A percentile compares a stretch with the other conserved stretches of the same genome.
Evolutionary conservation across 1,140 invertebrate genomes (phyloP).

Genomic region (Drosophila repleta): DNA sequence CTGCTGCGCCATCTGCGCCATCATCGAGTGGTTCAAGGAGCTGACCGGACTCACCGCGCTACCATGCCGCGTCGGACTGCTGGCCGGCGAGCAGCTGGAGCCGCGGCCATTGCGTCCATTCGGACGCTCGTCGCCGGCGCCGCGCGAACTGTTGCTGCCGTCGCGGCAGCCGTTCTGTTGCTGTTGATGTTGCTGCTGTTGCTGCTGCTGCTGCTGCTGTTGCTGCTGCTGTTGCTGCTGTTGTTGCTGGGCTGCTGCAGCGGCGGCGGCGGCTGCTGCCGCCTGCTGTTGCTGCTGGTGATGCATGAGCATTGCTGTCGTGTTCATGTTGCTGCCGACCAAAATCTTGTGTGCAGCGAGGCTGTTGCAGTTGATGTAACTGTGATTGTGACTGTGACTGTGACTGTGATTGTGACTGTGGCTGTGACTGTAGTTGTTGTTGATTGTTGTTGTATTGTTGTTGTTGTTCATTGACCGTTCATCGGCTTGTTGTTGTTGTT

Average conservation of each 20-base stretch:
- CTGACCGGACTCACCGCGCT: constrained; percentile 84
- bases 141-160: constrained; percentile 73
- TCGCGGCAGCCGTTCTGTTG: constrained; percentile 82
- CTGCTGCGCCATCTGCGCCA: constrained; percentile 77
- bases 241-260: constrained; percentile 50
- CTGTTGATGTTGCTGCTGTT: constrained; percentile 68
- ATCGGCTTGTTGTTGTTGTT: constrained; percentile 85
- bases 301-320: constrained; percentile 81
- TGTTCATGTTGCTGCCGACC: constrained; percentile 83
- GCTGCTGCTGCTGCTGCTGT: constrained; percentile 59
- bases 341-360: constrained; percentile 52
- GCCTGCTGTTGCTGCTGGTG: constrained; percentile 78
- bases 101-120: constrained; percentile 81
- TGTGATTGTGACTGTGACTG: constrained; percentile 57
- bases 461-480: constrained; percentile 84
- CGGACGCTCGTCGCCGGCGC: constrained; percentile 70
- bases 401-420: constrained; percentile 84
- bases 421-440: constrained; percentile 81
- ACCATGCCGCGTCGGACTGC: constrained; percentile 82
- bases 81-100: constrained; percentile 85
- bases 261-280: constrained; percentile 61
- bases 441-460: constrained; percentile 84
- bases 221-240: constrained; percentile 46
- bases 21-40: constrained; percentile 83
- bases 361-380: constrained; percentile 69